Percentiles rank a stretch among this genome's conserved stretches.
Conservation (phyloP, 2,113 vertebrate species). For the Bos javanicus region DNA sequence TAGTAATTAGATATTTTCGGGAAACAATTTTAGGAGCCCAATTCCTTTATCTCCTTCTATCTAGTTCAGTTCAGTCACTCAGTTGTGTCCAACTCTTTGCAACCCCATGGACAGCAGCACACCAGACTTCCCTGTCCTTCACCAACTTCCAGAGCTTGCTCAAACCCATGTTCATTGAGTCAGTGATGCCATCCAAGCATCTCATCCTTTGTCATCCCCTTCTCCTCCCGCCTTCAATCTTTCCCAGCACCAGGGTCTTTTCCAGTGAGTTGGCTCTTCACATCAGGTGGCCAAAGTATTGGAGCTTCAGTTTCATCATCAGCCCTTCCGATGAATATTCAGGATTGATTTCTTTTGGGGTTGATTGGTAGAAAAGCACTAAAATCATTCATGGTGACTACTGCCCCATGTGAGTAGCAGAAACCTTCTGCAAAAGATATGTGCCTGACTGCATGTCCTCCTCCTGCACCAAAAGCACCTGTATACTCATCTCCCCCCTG, state of each 20-base stretch:
- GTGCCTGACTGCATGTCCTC: not conserved
- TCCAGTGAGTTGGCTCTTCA: not conserved
- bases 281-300: not conserved
- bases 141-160: not conserved
- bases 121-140: not conserved
- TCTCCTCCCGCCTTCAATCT: not conserved
- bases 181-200: not conserved
- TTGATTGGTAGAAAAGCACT: not conserved
- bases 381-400: not conserved
- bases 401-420: not conserved
- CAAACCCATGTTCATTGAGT: not conserved
- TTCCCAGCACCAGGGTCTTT: not conserved
- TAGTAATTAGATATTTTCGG: not conserved
- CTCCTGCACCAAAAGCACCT: not conserved
- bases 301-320: not conserved
- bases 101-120: not conserved
- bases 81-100: accelerated
- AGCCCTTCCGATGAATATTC: not conserved
- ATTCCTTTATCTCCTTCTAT: not conserved
- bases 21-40: not conserved
- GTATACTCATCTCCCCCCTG: not conserved
- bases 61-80: not conserved
- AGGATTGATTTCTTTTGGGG: not conserved
- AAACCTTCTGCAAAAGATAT: not conserved
- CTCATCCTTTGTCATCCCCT: not conserved